A percentile compares a stretch with the other conserved stretches of the same genome.
These are phyloP conservation scores for Cyprinus carpio DNA, from an alignment of 2,113 vertebrate genomes.

Conservation along the genomic window DNA sequence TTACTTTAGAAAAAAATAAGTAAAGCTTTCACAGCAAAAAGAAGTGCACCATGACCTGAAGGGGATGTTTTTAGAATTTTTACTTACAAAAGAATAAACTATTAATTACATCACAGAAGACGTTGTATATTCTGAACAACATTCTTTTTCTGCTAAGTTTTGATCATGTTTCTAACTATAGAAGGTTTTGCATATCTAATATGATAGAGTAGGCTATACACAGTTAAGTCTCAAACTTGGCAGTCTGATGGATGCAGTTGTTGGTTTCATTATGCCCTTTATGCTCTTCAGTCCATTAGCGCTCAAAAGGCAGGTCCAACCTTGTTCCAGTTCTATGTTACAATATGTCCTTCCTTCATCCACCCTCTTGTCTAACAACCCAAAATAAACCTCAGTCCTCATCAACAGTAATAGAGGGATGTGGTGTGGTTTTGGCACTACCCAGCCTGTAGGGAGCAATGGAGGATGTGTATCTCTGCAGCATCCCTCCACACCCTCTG, in stretches of 20 bases:
- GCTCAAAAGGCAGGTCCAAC: neutral
- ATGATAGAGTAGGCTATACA: neutral
- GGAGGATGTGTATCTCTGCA: conserved; percentile 8
- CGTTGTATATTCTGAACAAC: too few relatives aligned
- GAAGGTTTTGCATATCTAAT: too few relatives aligned
- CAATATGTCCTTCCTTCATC: neutral
- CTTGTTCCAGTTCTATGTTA: neutral
- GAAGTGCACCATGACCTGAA: too few relatives aligned
- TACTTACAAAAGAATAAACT: too few relatives aligned
- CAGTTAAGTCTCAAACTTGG: neutral
- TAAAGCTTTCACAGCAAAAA: too few relatives aligned
- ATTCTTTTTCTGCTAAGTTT: too few relatives aligned
- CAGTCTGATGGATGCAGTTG: conserved; percentile 3
- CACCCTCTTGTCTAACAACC: neutral
- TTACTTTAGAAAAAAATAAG: too few relatives aligned
- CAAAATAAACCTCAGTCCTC: conserved; percentile 13
- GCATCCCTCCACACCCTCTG: conserved; percentile 18
- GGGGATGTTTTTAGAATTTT: too few relatives aligned
- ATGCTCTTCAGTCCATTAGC: neutral
- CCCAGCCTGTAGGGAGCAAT: conserved; percentile 4
- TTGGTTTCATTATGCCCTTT: neutral
- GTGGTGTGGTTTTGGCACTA: conserved; percentile 8
- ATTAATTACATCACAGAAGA: too few relatives aligned
- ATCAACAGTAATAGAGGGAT: neutral
- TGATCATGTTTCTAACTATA: neutral